Evolutionary conservation across 1,140 invertebrate species (phyloP), one percentile per base, ranked within the genome.

Genomic region (Ridgeia piscesae): DNA sequence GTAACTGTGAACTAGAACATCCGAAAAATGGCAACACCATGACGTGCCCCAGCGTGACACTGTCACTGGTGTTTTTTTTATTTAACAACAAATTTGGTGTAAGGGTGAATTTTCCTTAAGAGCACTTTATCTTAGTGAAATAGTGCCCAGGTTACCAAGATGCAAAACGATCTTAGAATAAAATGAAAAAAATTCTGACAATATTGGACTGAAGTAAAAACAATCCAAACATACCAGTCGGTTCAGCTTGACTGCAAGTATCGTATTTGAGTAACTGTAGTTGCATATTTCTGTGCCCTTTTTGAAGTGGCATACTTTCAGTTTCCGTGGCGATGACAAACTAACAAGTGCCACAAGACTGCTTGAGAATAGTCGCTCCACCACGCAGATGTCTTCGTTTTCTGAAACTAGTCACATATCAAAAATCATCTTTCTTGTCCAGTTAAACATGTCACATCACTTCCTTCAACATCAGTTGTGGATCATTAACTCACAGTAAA

Each of bases 231-330:
- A 97, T 97, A 99, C 98, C 94, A 97, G 97, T 96, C 99, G 97
- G 96, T 99, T 99, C 92, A 99, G 97, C 96, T 99, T 98, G 50
- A 99, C 98, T 93, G 98, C 98, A 93, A 99, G 96, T 95, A 99
- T 99, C 89, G 99, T 99, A 96, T 99, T 99, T 21, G 98, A 98
- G 96, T 99, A 99, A 95, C 98, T 99, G 96, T 99, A 99, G 96
- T 99, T 99, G 96, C 99, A 99, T 95, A 99, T 99, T 96, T 99
- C 99, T 92, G 98, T 99, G 93, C 98, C 98, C 96, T 99, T 99
- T 95, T 99, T 99, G 96, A 99, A 99, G 96, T 99, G 99, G 96
- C 98, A 99, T 42, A 99, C 98, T 96, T 98, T 98, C 33, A 99
- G 97, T 96, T 98, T 99, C 94, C 99, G 97, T 90, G 99, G 99